Evolutionary conservation across 2,888 invertebrate genomes (phyloP).

Genomic region (Andrena chrysosceles): DNA sequence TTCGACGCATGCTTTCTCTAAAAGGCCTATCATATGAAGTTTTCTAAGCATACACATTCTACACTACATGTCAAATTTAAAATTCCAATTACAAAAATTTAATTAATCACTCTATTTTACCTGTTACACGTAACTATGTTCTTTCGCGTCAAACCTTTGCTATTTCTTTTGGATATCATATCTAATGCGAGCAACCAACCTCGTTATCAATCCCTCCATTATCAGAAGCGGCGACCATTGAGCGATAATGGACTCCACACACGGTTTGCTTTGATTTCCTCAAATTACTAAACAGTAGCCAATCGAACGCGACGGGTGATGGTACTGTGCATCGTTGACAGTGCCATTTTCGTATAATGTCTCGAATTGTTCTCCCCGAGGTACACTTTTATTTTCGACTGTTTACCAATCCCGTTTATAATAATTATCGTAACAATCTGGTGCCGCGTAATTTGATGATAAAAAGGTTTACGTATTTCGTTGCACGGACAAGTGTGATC

Average conservation of each 20-base stretch:
- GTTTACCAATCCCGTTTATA: background rate
- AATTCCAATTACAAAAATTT: background rate
- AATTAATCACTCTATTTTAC: background rate
- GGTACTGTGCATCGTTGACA: background rate
- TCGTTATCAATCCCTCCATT: slow-evolving; percentile 41
- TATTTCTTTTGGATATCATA: slow-evolving; percentile 53
- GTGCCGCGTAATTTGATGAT: background rate
- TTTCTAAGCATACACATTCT: background rate
- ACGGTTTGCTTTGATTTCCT: slow-evolving; percentile 22
- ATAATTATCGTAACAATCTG: background rate
- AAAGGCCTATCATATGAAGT: background rate
- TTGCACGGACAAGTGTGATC: slow-evolving; percentile 1
- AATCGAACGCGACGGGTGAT: slow-evolving; percentile 18
- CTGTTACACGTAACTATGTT: background rate
- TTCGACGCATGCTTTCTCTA: no score
- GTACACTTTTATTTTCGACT: background rate
- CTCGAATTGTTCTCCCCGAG: slow-evolving; percentile 2
- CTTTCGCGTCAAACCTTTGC: background rate
- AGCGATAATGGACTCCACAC: slow-evolving; percentile 42
- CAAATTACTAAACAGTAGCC: slow-evolving; percentile 40
- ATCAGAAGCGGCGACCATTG: slow-evolving; percentile 43
- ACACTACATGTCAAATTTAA: background rate
- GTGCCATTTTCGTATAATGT: slow-evolving; percentile 19
- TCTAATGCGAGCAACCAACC: slow-evolving; percentile 27
- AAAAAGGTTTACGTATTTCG: background rate